Evolutionary conservation across 2,113 vertebrate genomes (phyloP).

Genomic region (Acanthisitta chloris): DNA sequence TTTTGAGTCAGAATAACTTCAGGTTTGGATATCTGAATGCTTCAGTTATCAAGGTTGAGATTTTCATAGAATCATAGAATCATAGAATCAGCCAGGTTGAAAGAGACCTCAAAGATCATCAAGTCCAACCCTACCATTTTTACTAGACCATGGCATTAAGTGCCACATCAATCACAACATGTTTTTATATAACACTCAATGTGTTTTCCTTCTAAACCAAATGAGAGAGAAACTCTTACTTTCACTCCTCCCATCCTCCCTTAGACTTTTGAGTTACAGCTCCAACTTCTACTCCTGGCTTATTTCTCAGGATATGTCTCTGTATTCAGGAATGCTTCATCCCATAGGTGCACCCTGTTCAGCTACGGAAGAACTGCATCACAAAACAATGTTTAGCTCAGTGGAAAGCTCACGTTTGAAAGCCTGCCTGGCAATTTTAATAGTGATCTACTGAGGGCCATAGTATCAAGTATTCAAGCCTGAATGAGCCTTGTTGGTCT

Average conservation of each 20-base stretch:
- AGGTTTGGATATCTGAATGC: neutral
- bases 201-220: neutral
- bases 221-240: neutral
- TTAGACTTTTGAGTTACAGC: neutral
- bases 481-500: neutral
- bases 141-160: too few species aligned
- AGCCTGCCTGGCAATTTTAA: neutral
- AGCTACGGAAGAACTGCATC: neutral
- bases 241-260: neutral
- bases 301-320: neutral
- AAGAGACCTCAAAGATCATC: too few species aligned
- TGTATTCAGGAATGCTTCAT: neutral
- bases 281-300: neutral
- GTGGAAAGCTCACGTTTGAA: neutral
- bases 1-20: neutral
- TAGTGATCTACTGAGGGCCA: neutral
- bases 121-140: too few species aligned
- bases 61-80: too few species aligned
- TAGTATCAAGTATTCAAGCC: neutral
- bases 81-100: too few species aligned
- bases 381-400: neutral
- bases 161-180: too few species aligned
- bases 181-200: neutral
- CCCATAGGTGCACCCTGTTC: fast-evolving
- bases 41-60: neutral